Conservation (phyloP, 2,888 invertebrate species). For the Athrips mouffetella region DNA sequence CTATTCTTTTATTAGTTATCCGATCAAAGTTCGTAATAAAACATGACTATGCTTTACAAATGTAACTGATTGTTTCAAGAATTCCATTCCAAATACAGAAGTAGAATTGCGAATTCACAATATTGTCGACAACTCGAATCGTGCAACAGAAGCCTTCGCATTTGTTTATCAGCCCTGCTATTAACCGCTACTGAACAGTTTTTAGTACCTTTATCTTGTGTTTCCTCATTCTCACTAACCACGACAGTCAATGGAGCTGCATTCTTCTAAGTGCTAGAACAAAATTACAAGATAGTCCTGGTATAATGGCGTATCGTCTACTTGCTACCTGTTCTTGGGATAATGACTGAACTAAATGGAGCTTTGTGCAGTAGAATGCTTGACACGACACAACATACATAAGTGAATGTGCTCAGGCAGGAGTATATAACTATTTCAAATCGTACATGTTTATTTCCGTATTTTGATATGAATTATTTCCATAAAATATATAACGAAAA, state of each 20-base stretch:
- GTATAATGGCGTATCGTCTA: constrained; percentile 36
- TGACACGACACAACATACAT: constrained; percentile 6
- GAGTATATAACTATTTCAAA: too few relatives aligned
- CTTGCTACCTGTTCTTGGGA: constrained; percentile 53
- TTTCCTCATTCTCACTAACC: constrained; percentile 30
- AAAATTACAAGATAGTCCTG: constrained; percentile 43
- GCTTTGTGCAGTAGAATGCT: constrained; percentile 35
- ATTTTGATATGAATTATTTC: too few relatives aligned
- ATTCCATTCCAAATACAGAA: constrained; percentile 5
- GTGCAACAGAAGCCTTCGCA: not conserved
- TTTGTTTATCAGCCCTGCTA: constrained; percentile 8
- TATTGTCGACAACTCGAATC: not conserved
- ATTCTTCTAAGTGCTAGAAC: constrained; percentile 39
- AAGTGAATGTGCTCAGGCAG: constrained; percentile 2
- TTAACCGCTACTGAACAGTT: constrained; percentile 14
- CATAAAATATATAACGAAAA: too few relatives aligned
- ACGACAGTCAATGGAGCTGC: constrained; percentile 38
- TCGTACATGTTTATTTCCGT: not conserved
- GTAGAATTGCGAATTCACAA: constrained; percentile 8
- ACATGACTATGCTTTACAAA: constrained; percentile 4
- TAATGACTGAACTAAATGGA: constrained; percentile 62
- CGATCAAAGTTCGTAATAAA: constrained; percentile 2
- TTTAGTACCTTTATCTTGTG: constrained; percentile 23
- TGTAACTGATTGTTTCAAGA: not conserved
- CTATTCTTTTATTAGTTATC: too few relatives aligned